Evolutionary conservation across 2,888 invertebrate species (phyloP).

Genomic region (Bellardia bayeri): DNA sequence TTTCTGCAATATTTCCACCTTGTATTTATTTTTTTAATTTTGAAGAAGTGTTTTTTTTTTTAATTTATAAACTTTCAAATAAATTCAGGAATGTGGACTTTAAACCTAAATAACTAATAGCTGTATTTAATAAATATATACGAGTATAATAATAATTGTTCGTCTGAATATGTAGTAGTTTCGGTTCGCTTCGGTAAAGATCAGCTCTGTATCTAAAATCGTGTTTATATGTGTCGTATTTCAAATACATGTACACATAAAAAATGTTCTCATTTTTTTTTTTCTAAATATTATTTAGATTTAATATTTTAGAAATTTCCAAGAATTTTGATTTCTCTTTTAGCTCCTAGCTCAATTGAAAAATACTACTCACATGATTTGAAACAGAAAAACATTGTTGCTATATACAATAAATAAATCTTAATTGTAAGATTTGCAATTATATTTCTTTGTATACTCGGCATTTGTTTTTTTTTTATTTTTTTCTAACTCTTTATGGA

Average conservation of each 20-base stretch:
- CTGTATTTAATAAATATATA: too few relatives aligned
- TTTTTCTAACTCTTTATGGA: conserved; percentile 13
- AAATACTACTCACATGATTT: conserved; percentile 20
- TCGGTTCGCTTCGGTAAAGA: too few relatives aligned
- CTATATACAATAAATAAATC: conserved; percentile 14
- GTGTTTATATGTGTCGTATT: too few relatives aligned
- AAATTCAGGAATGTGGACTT: too few relatives aligned
- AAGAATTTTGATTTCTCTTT: conserved; percentile 29
- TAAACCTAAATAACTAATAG: too few relatives aligned
- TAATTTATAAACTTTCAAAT: too few relatives aligned
- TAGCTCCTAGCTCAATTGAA: neutral
- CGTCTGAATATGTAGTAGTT: too few relatives aligned
- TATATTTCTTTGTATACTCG: conserved; percentile 5
- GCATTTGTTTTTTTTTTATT: neutral
- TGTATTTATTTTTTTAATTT: too few relatives aligned
- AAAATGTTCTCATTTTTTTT: conserved; percentile 32
- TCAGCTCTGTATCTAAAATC: too few relatives aligned
- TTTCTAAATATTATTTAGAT: neutral
- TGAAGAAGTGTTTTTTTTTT: neutral
- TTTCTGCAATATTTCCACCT: too few relatives aligned
- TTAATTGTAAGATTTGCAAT: conserved; percentile 56
- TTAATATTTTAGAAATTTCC: conserved; percentile 28
- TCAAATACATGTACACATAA: neutral
- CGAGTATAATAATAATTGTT: too few relatives aligned
- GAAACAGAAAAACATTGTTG: neutral